phyloP scores from a whole-genome alignment of 1,140 invertebrate genomes.

The Drosophila gunungcola region DNA sequence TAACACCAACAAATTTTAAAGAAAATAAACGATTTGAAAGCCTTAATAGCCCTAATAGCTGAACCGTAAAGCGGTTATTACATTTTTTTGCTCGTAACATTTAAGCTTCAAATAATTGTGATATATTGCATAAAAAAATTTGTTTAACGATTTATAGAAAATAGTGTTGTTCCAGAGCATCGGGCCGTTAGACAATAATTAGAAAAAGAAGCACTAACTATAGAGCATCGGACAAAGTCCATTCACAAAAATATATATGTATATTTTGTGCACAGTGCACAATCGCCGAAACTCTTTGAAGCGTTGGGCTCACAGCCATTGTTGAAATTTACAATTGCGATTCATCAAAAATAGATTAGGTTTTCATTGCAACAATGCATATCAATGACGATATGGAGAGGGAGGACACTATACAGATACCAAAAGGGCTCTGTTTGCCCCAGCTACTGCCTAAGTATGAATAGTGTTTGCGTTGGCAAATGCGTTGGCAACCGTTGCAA shows the following conservation, averaged over 20 bases:
- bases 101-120: no score
- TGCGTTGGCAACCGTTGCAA: neutral
- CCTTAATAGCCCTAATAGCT: no score
- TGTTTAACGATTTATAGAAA: no score
- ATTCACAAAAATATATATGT: slow-evolving; percentile 7
- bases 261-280: slow-evolving; percentile 32
- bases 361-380: slow-evolving; percentile 64
- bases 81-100: no score
- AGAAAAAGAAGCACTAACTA: neutral
- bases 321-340: slow-evolving; percentile 72
- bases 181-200: neutral
- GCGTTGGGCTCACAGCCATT: slow-evolving; percentile 39
- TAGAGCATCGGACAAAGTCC: slow-evolving; percentile 5
- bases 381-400: slow-evolving; percentile 21
- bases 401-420: slow-evolving; percentile 25
- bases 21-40: no score
- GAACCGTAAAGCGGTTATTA: no score
- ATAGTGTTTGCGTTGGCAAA: slow-evolving; percentile 24
- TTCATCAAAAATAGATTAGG: slow-evolving; percentile 80
- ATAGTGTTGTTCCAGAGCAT: no score
- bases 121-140: no score
- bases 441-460: slow-evolving; percentile 26
- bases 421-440: slow-evolving; percentile 1
- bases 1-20: no score
- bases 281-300: slow-evolving; percentile 45